phyloP scores from a whole-genome alignment of 2,888 invertebrate genomes.

The Enchytraeus crypticus region DNA sequence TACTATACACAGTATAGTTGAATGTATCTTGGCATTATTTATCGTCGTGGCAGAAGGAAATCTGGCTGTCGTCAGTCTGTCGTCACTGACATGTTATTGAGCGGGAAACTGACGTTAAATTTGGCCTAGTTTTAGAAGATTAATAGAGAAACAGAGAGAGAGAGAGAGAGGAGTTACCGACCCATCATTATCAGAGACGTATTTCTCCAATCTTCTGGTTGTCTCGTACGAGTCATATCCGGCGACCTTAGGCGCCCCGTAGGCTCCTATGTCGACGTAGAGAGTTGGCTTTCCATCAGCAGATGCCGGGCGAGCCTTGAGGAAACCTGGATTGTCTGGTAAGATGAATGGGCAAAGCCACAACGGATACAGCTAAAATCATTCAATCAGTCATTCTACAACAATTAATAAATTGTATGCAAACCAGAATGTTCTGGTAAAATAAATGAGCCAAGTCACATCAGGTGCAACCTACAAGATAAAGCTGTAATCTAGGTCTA shows the following conservation, averaged over 20 bases:
- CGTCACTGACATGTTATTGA: too few relatives aligned
- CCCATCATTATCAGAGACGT: conserved; percentile 61
- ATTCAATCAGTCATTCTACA: neutral
- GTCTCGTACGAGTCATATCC: conserved; percentile 60
- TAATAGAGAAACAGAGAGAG: too few relatives aligned
- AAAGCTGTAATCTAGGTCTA: neutral
- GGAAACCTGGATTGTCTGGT: conserved; percentile 62
- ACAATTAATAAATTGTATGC: neutral
- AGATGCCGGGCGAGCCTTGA: conserved; percentile 53
- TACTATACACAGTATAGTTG: too few relatives aligned
- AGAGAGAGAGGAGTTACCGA: too few relatives aligned
- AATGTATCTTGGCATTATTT: too few relatives aligned
- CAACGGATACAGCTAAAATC: conserved; percentile 63
- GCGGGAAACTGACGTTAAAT: too few relatives aligned
- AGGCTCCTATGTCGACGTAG: conserved; percentile 73
- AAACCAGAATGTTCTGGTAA: neutral
- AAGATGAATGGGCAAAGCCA: conserved; percentile 75
- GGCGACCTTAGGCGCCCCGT: conserved; percentile 62
- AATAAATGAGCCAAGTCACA: neutral
- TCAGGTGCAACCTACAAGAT: neutral
- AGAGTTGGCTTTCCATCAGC: conserved; percentile 53
- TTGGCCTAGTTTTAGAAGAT: too few relatives aligned
- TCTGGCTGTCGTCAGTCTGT: too few relatives aligned
- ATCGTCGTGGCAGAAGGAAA: too few relatives aligned
- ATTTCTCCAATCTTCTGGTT: conserved; percentile 62